Base-by-base conservation (phyloP, 1,140 invertebrate genomes). In the Heliconius melpomene region DNA sequence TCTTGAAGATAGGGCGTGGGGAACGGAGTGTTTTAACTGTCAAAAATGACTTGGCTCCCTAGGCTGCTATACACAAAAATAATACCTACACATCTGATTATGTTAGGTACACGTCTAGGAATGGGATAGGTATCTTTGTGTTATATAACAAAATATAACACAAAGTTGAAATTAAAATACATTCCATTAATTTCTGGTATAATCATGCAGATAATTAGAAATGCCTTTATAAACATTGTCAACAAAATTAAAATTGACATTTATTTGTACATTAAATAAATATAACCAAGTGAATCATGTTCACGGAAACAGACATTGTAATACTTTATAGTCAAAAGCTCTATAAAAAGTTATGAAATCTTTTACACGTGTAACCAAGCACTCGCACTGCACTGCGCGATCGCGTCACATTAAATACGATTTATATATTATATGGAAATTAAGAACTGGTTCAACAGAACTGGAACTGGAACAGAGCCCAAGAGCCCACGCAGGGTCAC, bases 341-440 rank as follows among this genome's bases (percentile, higher is more conserved):
- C 23, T 18, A 66, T 29, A 66, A 66, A 66, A 66, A 29, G 11
- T 66, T 66, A 29, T 66, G 60, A 66, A 66, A 66, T 66, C 60
- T 16, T 66, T 66, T 66, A 66, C 60, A 66, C 72, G 72, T 32
- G 52, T 23, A 32, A 76, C 52, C 57, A 60, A 29, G 66, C 29
- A 8, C 46, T 78, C 40, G 16, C 54, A 2, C 23, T 54, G 13
- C 11, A 79, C 11, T 23, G 60, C 60, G 26, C 23, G 9, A 29
- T 26, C 20, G 9, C 60, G 60, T 72, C 66, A 46, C 29, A 23
- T 29, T 72, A 60, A 60, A 23, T 77, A 70, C 8, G 1, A 11
- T 40, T 38, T n/a, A 72, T 38, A 26, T 66, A 50, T 78, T 77
- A 70, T 77, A 57, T 71, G 40, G 46, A 32, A 74, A 78, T 81